Base-by-base conservation (phyloP, 35 echinoderm and acorn worm genomes). In the Patiria miniata region DNA sequence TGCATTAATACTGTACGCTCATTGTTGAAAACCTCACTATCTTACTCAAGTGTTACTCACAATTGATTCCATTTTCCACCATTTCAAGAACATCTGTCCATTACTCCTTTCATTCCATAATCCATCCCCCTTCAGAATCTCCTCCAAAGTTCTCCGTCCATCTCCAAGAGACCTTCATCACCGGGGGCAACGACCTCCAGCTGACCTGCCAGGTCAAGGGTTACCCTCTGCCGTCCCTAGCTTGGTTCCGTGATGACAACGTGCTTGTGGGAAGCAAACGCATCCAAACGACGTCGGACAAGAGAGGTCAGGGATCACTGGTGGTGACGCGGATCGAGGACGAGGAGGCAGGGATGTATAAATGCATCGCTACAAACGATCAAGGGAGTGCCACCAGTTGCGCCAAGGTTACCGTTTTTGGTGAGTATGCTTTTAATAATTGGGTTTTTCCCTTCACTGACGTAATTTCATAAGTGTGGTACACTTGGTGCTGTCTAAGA, bases 301-400 rank as follows among this genome's bases (percentile, higher is more conserved):
- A 52, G 58, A 84, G 79, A 60, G 86, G 88, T 7, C 80, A 81
- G 65, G 91, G 83, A 36, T 97, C 76, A 33, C 82, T 97, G 14
- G 86, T 80, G 50, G 90, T 97, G 29, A 83, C 86, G 1, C 79
- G 83, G 36, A 82, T 93, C 21, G 83, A 87, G 16, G 84, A 90
- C 22, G 86, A 81, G 36, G 95, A 97, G 77, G 91, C 83, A 33
- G 95, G 95, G 18, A 51, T 76, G 77, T 86, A 90, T 42, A 86
- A 89, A 39, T 97, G 95, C 85, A 88, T 97, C 17, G 95, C 95
- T 16, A 88, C 92, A 39, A 97, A 93, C 55, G 87, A 83, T 7
- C 33, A 73, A 40, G 95, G 95, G 12, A 80, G 28, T 52, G 87
- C 81, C n/a, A 61, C 77, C n/a, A 90, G 91, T 14, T 77, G 79